Conservation (phyloP, 2,797 vertebrate species). For the Capromys pilorides region DNA sequence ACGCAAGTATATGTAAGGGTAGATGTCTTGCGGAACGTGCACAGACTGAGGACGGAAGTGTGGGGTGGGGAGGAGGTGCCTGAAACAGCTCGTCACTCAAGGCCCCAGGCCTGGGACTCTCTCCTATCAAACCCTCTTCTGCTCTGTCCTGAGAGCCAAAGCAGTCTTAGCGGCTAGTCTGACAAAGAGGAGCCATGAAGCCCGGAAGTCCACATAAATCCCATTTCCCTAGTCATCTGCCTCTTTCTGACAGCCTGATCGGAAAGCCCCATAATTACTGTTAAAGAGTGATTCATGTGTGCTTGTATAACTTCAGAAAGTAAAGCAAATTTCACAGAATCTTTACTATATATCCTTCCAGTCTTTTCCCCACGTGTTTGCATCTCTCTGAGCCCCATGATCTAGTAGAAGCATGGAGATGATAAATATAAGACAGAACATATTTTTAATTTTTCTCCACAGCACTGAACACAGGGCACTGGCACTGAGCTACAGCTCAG, state of each 20-base stretch:
- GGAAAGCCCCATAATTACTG: neutral
- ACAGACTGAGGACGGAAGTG: neutral
- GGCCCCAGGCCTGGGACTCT: neutral
- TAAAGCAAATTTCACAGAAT: neutral
- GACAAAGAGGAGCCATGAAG: neutral
- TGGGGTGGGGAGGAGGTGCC: neutral
- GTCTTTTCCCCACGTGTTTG: neutral
- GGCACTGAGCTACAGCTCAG: neutral
- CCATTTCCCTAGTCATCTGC: neutral
- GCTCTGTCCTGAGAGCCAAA: neutral
- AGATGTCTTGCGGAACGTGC: neutral
- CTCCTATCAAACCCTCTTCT: neutral
- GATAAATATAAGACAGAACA: neutral
- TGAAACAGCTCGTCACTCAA: neutral
- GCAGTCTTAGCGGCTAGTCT: neutral
- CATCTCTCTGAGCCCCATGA: neutral
- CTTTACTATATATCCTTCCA: neutral
- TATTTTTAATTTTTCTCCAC: neutral
- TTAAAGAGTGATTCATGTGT: neutral
- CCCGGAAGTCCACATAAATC: neutral
- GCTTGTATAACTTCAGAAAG: slow-evolving; percentile 46
- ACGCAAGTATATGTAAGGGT: neutral
- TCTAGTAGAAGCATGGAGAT: neutral
- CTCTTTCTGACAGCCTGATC: slow-evolving; percentile 16
- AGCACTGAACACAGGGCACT: neutral